Percentiles rank a stretch among this genome's conserved stretches.
phyloP scores from a whole-genome alignment of 2,113 vertebrate genomes.

The Sturnus vulgaris region DNA sequence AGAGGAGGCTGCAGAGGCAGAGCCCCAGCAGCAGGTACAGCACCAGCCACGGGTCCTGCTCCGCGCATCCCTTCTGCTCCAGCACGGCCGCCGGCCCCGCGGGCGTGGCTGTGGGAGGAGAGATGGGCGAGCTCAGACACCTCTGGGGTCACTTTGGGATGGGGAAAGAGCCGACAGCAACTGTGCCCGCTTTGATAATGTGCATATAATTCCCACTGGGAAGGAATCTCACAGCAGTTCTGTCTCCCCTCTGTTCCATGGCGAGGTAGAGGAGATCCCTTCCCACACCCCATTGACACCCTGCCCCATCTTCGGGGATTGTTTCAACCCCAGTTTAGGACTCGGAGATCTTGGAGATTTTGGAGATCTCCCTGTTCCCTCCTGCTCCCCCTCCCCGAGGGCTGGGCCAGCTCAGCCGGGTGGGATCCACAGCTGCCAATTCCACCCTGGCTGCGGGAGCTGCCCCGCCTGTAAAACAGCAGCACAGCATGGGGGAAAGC shows the following conservation, averaged over 20 bases:
- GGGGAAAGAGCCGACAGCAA: rapidly evolving
- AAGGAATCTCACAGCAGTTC: background rate
- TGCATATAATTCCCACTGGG: background rate
- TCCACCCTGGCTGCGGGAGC: background rate
- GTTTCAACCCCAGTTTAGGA: rapidly evolving
- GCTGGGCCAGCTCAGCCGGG: background rate
- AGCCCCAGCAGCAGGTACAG: conserved; percentile 75
- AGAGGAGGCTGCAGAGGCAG: conserved; percentile 70
- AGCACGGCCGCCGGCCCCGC: background rate
- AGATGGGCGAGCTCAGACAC: background rate
- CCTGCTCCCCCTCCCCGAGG: rapidly evolving
- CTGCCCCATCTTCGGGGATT: background rate
- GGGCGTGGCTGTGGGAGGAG: background rate
- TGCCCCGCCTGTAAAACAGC: background rate
- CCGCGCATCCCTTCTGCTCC: background rate
- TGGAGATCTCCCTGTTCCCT: background rate
- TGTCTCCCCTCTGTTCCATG: rapidly evolving
- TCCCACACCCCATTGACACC: background rate
- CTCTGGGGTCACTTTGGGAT: rapidly evolving
- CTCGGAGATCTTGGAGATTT: rapidly evolving
- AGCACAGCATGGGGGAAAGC: rapidly evolving
- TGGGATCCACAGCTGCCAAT: rapidly evolving
- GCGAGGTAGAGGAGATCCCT: background rate
- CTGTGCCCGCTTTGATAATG: rapidly evolving
- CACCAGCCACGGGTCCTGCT: conserved; percentile 61